Conservation (phyloP, 2,888 invertebrate genomes). For the Tipula vernalis region DNA sequence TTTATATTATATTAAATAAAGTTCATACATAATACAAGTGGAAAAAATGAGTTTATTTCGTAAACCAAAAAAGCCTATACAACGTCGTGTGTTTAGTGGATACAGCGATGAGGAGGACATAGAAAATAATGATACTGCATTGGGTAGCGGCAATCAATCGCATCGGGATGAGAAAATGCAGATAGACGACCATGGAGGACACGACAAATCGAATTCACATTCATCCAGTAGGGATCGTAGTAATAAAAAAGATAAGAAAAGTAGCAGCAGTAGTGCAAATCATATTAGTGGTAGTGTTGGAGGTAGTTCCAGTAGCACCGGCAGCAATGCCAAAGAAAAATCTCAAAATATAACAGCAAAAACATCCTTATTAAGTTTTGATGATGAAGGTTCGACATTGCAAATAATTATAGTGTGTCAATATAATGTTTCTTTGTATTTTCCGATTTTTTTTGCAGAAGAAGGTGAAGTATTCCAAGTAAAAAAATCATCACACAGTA, state of each 20-base stretch:
- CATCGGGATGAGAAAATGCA: conserved; percentile 37
- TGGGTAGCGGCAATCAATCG: conserved; percentile 36
- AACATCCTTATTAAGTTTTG: conserved; percentile 63
- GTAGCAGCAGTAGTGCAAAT: neutral
- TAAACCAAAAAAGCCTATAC: conserved; percentile 76
- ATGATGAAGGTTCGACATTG: conserved; percentile 45
- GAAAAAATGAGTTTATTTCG: conserved; percentile 66
- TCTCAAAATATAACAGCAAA: conserved; percentile 23
- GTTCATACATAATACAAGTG: neutral
- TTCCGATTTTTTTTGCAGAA: conserved; percentile 38
- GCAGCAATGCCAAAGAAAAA: conserved; percentile 11
- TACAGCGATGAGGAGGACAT: conserved; percentile 54
- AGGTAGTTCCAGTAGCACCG: neutral
- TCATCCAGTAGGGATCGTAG: neutral
- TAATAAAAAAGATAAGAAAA: conserved; percentile 9
- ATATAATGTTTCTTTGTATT: neutral
- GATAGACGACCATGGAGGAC: conserved; percentile 23
- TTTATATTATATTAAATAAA: neutral
- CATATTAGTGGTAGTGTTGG: neutral
- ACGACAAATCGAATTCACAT: conserved; percentile 12
- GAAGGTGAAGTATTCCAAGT: conserved; percentile 88
- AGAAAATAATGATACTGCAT: conserved; percentile 33
- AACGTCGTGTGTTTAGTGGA: conserved; percentile 58
- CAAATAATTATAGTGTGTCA: neutral
- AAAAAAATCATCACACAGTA: conserved; percentile 89